These are phyloP conservation scores for Bergia puertoricense DNA, from an alignment of 92 coral and sea anemone genomes.

Conservation along the genomic window DNA sequence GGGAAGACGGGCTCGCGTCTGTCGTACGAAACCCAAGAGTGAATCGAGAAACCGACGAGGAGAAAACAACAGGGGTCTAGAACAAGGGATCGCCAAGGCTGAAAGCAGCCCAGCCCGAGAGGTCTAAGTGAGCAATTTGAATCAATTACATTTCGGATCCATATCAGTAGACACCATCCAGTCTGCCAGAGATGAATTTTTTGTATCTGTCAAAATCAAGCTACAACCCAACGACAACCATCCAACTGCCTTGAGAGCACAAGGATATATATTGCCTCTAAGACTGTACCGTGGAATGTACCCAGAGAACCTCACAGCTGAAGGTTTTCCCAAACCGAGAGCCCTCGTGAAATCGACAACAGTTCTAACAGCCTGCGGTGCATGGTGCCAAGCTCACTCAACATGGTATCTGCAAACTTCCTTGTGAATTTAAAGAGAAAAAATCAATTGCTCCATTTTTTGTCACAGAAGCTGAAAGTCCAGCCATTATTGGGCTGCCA, in stretches of 20 bases:
- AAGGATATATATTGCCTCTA: conserved; percentile 13
- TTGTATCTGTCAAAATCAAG: no score
- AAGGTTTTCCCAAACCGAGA: conserved; percentile 45
- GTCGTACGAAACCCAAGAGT: no score
- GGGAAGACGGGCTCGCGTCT: conserved; percentile 37
- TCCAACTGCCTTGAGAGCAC: no score
- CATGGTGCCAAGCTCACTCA: not conserved
- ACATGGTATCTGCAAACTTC: not conserved
- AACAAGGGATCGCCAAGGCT: not conserved
- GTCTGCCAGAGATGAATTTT: no score
- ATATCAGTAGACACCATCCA: not conserved
- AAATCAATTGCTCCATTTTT: conserved; percentile 15
- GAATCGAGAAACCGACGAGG: not conserved
- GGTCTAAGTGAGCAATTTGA: no score
- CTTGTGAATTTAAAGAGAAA: conserved; percentile 1
- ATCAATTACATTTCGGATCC: no score
- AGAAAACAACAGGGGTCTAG: conserved; percentile 13
- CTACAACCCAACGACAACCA: no score
- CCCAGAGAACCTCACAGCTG: conserved; percentile 43
- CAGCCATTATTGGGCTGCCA: no score
- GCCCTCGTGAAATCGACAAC: conserved; percentile 8
- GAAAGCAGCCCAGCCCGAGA: not conserved
- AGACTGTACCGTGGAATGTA: conserved; percentile 42
- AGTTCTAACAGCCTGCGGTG: conserved; percentile 23
- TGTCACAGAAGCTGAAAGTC: no score